A percentile compares a stretch with the other conserved stretches of the same genome.
These are phyloP conservation scores for Platyura marginata DNA, from an alignment of 1,140 invertebrate genomes.

Conservation along the genomic window DNA sequence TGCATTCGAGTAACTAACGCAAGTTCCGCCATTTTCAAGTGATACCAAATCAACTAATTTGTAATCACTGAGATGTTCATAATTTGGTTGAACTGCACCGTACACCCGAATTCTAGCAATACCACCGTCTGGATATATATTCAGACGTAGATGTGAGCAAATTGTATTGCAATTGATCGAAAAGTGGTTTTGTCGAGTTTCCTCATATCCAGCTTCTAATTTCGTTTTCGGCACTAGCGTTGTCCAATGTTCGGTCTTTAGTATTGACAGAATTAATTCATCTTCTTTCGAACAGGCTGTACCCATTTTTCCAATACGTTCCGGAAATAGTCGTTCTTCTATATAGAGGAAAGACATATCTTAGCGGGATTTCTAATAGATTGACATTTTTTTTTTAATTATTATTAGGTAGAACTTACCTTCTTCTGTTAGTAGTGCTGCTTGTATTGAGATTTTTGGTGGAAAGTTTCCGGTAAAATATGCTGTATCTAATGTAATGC, in stretches of 20 bases:
- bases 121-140: conserved; percentile 47
- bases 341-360: no score
- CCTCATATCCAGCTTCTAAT: conserved; percentile 33
- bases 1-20: conserved; percentile 37
- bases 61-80: conserved; percentile 7
- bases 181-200: conserved; percentile 35
- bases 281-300: conserved; percentile 28
- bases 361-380: no score
- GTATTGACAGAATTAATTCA: conserved; percentile 24
- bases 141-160: conserved; percentile 38
- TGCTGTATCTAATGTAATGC: conserved; percentile 39
- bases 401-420: conserved; percentile 15
- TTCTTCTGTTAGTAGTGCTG: conserved; percentile 28
- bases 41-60: conserved; percentile 29
- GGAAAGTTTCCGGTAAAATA: conserved; percentile 49
- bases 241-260: conserved; percentile 36
- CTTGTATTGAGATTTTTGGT: conserved; percentile 43
- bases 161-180: conserved; percentile 25
- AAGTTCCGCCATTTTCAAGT: conserved; percentile 32
- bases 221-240: conserved; percentile 33
- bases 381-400: conserved; percentile 7
- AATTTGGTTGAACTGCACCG: conserved; percentile 29
- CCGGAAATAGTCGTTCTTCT: conserved; percentile 27
- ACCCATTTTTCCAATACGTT: conserved; percentile 27
- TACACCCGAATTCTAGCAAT: conserved; percentile 41